Evolutionary conservation across 2,113 vertebrate genomes (phyloP).

Genomic region (Onychostoma macrolepis): DNA sequence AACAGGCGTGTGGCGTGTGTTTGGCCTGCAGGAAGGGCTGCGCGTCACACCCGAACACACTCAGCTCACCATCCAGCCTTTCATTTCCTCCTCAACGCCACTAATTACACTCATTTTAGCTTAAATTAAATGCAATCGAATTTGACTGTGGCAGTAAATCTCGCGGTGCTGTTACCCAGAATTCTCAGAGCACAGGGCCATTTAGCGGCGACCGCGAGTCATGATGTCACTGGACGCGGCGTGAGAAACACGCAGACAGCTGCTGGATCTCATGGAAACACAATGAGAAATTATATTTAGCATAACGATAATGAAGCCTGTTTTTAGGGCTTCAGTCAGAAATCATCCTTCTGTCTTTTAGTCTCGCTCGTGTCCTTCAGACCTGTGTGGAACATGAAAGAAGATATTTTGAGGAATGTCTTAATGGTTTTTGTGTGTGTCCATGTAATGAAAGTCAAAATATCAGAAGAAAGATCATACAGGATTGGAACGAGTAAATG

Average conservation of each 20-base stretch:
- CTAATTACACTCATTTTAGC: conserved; percentile 78
- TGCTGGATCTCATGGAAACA: neutral
- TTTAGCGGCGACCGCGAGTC: conserved; percentile 63
- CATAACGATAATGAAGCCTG: neutral
- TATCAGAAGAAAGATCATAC: neutral
- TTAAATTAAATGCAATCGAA: conserved; percentile 79
- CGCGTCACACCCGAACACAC: neutral
- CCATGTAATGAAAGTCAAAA: neutral
- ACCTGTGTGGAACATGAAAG: neutral
- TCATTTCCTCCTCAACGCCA: conserved; percentile 36
- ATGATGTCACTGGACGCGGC: conserved; percentile 57
- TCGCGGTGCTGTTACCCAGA: conserved; percentile 64
- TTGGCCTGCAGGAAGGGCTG: conserved; percentile 20
- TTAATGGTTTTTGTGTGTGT: too few species aligned
- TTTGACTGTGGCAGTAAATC: conserved; percentile 79
- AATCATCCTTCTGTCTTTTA: neutral
- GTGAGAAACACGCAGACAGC: conserved; percentile 54
- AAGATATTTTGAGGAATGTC: neutral
- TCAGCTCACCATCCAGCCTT: neutral
- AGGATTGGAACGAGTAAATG: neutral
- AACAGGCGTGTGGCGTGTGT: conserved; percentile 61
- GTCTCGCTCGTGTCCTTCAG: neutral
- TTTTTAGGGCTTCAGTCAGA: neutral
- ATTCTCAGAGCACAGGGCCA: conserved; percentile 68
- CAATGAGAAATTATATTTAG: neutral